Conservation (phyloP, 2,888 invertebrate genomes). For the Myopa testacea region DNA sequence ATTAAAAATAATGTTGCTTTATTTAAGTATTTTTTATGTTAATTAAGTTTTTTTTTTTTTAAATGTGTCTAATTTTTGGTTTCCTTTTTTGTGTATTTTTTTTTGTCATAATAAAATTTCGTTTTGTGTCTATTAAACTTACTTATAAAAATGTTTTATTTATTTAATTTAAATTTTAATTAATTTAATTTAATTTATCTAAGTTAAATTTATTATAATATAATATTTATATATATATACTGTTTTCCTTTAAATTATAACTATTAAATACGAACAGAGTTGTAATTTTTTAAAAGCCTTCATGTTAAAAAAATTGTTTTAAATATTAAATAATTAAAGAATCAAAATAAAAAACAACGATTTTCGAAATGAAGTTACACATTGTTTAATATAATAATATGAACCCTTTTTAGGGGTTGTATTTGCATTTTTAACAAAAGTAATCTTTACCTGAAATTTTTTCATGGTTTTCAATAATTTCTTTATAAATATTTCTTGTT, state of each 20-base stretch:
- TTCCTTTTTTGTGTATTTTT: slow-evolving; percentile 28
- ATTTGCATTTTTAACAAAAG: too few relatives aligned
- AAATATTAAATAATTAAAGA: too few relatives aligned
- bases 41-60: not conserved
- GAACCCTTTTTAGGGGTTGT: too few relatives aligned
- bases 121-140: slow-evolving; percentile 9
- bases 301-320: too few relatives aligned
- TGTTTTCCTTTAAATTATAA: too few relatives aligned
- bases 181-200: not conserved
- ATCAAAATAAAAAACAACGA: too few relatives aligned
- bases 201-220: too few relatives aligned
- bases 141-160: not conserved
- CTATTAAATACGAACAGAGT: too few relatives aligned
- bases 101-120: not conserved
- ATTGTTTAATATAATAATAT: too few relatives aligned
- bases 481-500: not conserved
- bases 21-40: not conserved
- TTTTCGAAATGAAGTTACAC: too few relatives aligned
- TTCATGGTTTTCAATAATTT: not conserved
- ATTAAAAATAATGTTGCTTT: slow-evolving; percentile 16
- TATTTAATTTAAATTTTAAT: slow-evolving; percentile 25
- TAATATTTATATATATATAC: too few relatives aligned
- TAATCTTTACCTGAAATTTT: not conserved
- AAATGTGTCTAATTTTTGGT: slow-evolving; percentile 28
- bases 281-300: too few relatives aligned